Conservation (phyloP, 1,140 invertebrate species). For the Drosophila truncata region DNA sequence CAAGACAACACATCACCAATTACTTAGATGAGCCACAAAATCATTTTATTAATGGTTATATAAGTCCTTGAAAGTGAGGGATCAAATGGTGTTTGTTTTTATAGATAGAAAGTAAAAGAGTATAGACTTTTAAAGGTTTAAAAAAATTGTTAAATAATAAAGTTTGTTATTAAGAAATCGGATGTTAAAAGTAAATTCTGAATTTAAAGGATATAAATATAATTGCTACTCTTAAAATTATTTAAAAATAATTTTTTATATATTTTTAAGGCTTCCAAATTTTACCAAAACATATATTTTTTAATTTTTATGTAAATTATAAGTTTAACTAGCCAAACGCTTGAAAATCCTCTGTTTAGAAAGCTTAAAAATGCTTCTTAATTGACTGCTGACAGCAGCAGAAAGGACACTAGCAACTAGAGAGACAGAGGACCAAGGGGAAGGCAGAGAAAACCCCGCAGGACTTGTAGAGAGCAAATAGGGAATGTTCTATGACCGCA, state of each 20-base stretch:
- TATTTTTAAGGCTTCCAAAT: too few species aligned
- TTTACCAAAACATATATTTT: too few species aligned
- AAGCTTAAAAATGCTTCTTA: slow-evolving; percentile 26
- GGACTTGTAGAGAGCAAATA: slow-evolving; percentile 21
- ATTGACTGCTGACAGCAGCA: slow-evolving; percentile 42
- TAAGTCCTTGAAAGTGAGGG: not conserved
- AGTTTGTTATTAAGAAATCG: too few species aligned
- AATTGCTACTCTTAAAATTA: too few species aligned
- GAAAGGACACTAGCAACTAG: not conserved
- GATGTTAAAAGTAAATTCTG: too few species aligned
- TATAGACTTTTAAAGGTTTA: not conserved
- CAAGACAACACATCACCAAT: slow-evolving; percentile 12
- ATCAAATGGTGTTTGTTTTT: not conserved
- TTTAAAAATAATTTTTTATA: too few species aligned
- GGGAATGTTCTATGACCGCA: slow-evolving; percentile 41
- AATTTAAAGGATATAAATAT: too few species aligned
- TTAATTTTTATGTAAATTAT: too few species aligned
- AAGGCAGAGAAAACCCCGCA: not conserved
- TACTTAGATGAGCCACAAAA: slow-evolving; percentile 7
- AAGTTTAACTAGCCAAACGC: too few species aligned
- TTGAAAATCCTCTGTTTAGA: not conserved
- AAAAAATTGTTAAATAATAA: not conserved
- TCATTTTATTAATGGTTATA: slow-evolving; percentile 14
- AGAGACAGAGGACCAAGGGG: not conserved
- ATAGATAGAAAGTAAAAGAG: not conserved